phyloP scores from a whole-genome alignment of 2,797 vertebrate genomes.

The Hypotaenidia okinawae region DNA sequence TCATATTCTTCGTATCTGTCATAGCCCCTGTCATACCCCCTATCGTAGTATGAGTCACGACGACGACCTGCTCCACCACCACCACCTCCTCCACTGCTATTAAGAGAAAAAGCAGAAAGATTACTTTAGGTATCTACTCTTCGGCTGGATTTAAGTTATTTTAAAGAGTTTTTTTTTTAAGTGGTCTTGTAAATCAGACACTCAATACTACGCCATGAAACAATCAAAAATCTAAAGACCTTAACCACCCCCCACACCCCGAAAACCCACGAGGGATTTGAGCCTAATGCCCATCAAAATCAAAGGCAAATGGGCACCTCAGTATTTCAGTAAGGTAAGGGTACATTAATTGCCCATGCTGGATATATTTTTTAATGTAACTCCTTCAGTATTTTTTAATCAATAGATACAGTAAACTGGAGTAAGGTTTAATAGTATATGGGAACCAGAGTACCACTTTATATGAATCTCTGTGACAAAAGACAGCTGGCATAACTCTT shows the following conservation, averaged over 20 bases:
- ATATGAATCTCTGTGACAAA: not conserved
- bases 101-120: not conserved
- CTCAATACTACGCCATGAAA: not conserved
- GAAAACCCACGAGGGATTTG: not conserved
- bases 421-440: not conserved
- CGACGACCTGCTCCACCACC: constrained; percentile 82
- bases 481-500: not conserved
- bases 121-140: not conserved
- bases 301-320: not conserved
- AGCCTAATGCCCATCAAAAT: not conserved
- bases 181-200: not conserved
- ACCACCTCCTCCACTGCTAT: constrained; percentile 78
- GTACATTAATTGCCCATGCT: not conserved
- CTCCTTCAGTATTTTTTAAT: not conserved
- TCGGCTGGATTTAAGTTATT: not conserved
- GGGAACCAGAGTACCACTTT: not conserved
- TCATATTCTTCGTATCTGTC: constrained; percentile 92
- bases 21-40: constrained; percentile 87
- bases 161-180: not conserved
- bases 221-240: not conserved
- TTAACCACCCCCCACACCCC: not conserved
- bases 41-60: constrained; percentile 86
- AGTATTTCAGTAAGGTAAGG: not conserved
- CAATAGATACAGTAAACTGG: not conserved
- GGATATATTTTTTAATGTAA: not conserved